A percentile compares a stretch with the other conserved stretches of the same genome.
phyloP scores from a whole-genome alignment of 2,888 invertebrate genomes.

The Latrodectus elegans region DNA sequence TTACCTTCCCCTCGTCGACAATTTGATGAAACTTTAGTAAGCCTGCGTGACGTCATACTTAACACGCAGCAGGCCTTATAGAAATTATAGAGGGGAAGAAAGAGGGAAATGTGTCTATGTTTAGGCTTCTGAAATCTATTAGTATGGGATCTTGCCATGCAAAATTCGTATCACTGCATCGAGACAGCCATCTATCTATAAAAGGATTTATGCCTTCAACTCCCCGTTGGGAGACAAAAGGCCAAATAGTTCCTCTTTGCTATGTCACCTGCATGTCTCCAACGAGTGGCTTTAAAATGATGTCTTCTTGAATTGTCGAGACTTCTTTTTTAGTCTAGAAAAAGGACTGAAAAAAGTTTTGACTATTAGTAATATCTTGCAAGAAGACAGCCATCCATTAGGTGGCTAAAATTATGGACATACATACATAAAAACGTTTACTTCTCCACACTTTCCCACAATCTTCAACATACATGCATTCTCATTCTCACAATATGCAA shows the following conservation, averaged over 20 bases:
- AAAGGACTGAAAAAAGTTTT: slow-evolving; percentile 65
- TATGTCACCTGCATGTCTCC: too few species aligned
- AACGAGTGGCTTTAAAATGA: neutral
- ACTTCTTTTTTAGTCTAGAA: slow-evolving; percentile 51
- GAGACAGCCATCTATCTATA: neutral
- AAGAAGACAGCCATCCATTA: slow-evolving; percentile 58
- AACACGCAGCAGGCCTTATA: slow-evolving; percentile 31
- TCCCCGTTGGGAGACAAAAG: neutral
- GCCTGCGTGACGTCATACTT: slow-evolving; percentile 49
- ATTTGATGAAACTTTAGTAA: slow-evolving; percentile 45
- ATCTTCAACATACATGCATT: too few species aligned
- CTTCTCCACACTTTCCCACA: too few species aligned
- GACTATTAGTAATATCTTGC: slow-evolving; percentile 53
- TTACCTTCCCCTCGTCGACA: slow-evolving; percentile 64
- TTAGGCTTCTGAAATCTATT: neutral
- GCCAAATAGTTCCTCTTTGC: neutral
- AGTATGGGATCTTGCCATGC: neutral
- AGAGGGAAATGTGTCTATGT: neutral
- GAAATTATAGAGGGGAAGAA: slow-evolving; percentile 45
- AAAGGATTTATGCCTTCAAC: neutral
- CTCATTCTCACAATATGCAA: too few species aligned
- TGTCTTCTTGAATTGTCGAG: neutral
- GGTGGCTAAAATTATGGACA: slow-evolving; percentile 47
- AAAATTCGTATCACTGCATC: neutral
- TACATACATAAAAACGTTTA: neutral